Evolutionary conservation across 1,140 invertebrate genomes (phyloP).

Genomic region (Pteromalus puparum): DNA sequence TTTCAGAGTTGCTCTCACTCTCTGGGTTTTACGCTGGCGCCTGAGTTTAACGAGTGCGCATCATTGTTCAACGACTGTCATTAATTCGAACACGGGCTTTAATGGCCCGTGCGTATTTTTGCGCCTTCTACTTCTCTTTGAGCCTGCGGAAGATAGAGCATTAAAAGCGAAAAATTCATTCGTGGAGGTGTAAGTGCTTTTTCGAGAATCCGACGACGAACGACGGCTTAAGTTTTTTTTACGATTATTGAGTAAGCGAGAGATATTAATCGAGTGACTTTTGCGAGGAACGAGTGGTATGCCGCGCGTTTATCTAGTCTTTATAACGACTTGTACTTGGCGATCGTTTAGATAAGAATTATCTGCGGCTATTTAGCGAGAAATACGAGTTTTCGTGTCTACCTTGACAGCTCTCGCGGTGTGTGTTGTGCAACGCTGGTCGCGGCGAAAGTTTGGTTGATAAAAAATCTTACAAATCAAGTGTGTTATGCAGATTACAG

Average conservation of each 20-base stretch:
- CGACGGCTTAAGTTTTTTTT: too few relatives aligned
- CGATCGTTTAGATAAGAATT: slow-evolving; percentile 12
- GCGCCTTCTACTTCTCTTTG: background rate
- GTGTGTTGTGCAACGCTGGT: background rate
- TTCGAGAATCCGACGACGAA: background rate
- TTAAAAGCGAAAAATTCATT: background rate
- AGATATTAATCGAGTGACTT: background rate
- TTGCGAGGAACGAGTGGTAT: background rate
- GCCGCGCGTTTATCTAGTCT: background rate
- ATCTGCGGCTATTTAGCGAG: background rate
- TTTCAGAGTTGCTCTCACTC: background rate
- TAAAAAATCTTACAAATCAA: background rate
- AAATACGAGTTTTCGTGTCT: background rate
- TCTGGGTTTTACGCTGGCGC: slow-evolving; percentile 25
- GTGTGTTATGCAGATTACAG: too few relatives aligned
- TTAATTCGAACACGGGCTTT: slow-evolving; percentile 53
- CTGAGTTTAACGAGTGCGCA: slow-evolving; percentile 53
- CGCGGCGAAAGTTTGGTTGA: background rate
- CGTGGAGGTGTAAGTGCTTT: background rate
- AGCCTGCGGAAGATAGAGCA: too few relatives aligned
- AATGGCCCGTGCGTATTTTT: slow-evolving; percentile 46
- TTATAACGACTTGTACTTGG: background rate
- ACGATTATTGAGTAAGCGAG: too few relatives aligned
- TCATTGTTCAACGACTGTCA: slow-evolving; percentile 55
- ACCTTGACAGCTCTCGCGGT: background rate